Evolutionary conservation across 2,888 invertebrate genomes (phyloP).

Genomic region (Macrosiphum euphorbiae): DNA sequence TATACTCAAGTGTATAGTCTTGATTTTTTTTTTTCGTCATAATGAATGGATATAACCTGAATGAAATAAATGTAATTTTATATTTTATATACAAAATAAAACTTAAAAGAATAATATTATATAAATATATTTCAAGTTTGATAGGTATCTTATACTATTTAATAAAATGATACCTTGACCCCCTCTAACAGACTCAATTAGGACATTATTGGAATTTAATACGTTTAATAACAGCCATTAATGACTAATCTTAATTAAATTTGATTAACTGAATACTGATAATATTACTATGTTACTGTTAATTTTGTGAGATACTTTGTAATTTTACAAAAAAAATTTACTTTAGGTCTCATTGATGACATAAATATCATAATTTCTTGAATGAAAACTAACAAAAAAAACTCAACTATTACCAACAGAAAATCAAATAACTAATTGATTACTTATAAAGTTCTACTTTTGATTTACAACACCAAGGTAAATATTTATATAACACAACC

Average conservation of each 20-base stretch:
- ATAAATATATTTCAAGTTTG: neutral
- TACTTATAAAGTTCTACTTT: neutral
- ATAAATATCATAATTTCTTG: neutral
- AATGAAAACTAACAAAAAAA: neutral
- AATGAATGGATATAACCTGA: slow-evolving; percentile 23
- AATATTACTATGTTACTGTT: neutral
- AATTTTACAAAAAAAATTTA: neutral
- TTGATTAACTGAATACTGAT: neutral
- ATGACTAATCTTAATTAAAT: neutral
- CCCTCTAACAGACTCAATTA: neutral
- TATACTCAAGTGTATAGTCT: neutral
- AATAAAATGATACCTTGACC: neutral
- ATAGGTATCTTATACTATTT: neutral
- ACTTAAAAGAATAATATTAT: neutral
- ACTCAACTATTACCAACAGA: neutral
- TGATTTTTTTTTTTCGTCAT: neutral
- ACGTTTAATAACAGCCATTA: neutral
- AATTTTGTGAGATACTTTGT: neutral
- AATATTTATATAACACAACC: too few species aligned
- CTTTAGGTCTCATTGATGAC: neutral
- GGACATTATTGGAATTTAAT: neutral
- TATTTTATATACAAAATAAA: neutral
- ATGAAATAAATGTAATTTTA: neutral
- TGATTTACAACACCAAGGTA: neutral
- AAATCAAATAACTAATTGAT: neutral